Percentiles rank a stretch among this genome's conserved stretches.
Evolutionary conservation across 1,140 invertebrate species (phyloP).

Genomic region (Augochlora pura): DNA sequence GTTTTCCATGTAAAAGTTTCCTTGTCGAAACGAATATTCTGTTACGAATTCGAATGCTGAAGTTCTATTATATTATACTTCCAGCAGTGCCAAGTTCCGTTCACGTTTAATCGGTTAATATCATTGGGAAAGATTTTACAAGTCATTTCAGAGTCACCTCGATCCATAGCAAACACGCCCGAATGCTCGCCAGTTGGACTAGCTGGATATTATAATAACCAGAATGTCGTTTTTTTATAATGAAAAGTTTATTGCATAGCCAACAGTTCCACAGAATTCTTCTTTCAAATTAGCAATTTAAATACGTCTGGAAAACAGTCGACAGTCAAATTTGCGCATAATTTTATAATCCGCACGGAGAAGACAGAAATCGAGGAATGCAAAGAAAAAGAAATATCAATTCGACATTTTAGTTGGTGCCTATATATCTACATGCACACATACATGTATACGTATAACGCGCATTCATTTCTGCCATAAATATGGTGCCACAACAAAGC

Average conservation of each 20-base stretch:
- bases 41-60: too few species aligned
- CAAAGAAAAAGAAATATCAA: too few species aligned
- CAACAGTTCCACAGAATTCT: neutral
- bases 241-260: slow-evolving; percentile 11
- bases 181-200: slow-evolving; percentile 18
- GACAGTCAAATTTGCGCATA: neutral
- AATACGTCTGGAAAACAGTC: slow-evolving; percentile 9
- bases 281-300: neutral
- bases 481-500: too few species aligned
- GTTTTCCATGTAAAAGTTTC: too few species aligned
- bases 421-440: neutral
- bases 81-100: too few species aligned
- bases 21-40: too few species aligned
- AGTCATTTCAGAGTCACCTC: neutral
- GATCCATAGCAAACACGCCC: slow-evolving; percentile 6
- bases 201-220: neutral
- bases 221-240: slow-evolving; percentile 17
- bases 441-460: too few species aligned
- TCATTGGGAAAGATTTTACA: neutral
- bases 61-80: too few species aligned
- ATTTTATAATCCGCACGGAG: neutral
- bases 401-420: neutral
- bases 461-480: too few species aligned
- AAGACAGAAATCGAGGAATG: neutral
- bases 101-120: slow-evolving; percentile 1